Base-by-base conservation (phyloP, 2,888 invertebrate species). In the Noctua pronuba region DNA sequence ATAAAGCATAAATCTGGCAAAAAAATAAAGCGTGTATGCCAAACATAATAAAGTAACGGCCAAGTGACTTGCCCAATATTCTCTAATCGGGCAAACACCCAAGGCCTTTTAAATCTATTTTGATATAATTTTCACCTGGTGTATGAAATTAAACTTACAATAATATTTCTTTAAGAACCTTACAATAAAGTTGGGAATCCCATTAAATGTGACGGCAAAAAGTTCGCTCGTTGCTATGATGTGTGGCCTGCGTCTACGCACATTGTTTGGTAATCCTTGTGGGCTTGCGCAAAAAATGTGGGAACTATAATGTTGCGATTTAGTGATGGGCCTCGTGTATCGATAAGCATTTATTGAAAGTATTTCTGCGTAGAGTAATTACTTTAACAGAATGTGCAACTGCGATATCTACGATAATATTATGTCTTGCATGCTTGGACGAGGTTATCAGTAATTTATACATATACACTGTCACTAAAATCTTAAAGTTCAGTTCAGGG, bases 241-340 rank as follows among this genome's bases (percentile, higher is more conserved):
- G 95, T 95, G 96, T 94, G 95, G 95, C 93, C 94, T 93, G 93
- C 93, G 93, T 90, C 80, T 91, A 91, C 93, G 93, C 94, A 92
- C 87, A 94, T 96, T 96, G 96, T 96, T 94, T 90, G 91, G 89
- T 93, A 93, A 95, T 94, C 94, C 94, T 91, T 91, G 89, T 89
- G 90, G 93, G 93, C 87, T 89, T 90, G 90, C 83, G 91, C 93
- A 96, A 96, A 96, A 96, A 95, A 93, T 92, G 92, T 95, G 95
- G 94, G 95, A 95, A 95, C 90, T 91, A 88, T 90, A 83, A 89
- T 89, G 88, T 90, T 89, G 90, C 85, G 52, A 62, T 85, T 81
- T 92, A 94, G 94, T 74, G 93, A 86, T 88, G 94, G 83, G 21
- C 16, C 7, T n/a, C 0, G 5, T 38, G 4, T 73, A 24, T 79